phyloP scores from a whole-genome alignment of 2,888 invertebrate species.

The Amorpha juglandis region DNA sequence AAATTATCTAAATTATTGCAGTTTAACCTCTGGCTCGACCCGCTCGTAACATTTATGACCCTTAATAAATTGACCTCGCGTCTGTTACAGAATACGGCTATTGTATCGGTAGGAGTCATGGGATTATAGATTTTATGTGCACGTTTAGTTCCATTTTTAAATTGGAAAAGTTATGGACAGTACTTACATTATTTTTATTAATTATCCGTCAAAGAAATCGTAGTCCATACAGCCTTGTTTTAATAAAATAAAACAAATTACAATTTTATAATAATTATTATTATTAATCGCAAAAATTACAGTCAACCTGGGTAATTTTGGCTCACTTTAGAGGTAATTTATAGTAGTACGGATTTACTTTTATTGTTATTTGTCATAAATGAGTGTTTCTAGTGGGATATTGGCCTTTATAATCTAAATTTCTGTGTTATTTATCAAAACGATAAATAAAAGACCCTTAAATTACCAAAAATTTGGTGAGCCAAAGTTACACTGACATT shows the following conservation, averaged over 20 bases:
- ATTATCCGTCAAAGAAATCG: not conserved
- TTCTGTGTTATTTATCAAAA: no score
- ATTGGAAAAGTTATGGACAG: not conserved
- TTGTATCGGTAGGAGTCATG: slow-evolving; percentile 7
- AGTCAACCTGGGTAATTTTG: no score
- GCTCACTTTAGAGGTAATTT: no score
- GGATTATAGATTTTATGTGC: not conserved
- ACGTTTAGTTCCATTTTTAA: slow-evolving; percentile 1
- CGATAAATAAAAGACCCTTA: no score
- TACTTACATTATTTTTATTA: not conserved
- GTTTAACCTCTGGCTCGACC: slow-evolving; percentile 59
- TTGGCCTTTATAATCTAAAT: no score
- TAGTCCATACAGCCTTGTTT: not conserved
- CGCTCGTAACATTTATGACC: slow-evolving; percentile 53
- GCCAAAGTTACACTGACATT: no score
- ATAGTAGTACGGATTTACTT: no score
- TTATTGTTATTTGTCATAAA: no score
- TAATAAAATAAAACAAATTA: not conserved
- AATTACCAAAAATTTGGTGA: no score
- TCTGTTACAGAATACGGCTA: slow-evolving; percentile 37
- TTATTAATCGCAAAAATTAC: no score
- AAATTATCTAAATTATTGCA: slow-evolving; percentile 36
- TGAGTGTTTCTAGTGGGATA: no score
- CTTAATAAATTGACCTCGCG: slow-evolving; percentile 64
- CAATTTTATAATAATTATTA: no score